Base-by-base conservation (phyloP, 2,888 invertebrate genomes). In the Neuroscelio doddi region DNA sequence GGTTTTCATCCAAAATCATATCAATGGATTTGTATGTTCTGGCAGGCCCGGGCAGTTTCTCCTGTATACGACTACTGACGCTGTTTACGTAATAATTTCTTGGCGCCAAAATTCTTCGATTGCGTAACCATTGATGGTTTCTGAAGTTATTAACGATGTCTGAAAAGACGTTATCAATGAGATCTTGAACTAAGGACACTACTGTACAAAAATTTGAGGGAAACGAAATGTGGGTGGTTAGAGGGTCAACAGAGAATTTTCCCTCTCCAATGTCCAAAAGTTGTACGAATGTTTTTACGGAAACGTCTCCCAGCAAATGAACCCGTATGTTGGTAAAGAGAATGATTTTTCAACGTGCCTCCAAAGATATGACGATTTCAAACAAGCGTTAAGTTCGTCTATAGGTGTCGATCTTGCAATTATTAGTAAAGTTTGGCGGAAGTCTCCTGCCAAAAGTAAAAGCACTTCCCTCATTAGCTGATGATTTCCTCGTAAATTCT, bases 151-250 rank as follows among this genome's bases (percentile, higher is more conserved):
- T 49, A 61, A 55, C 27, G 69, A 80, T 69, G 69, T 79, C 67
- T 69, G 80, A 76, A 58, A 79, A 82, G 27, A 78, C 71, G 39
- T 68, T 69, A 73, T 38, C 77, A 70, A 47, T 56, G 9, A 64
- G 21, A 69, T 75, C 71, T 15, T 56, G 50, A 68, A 77, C 71
- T 32, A 61, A 50, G 62, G 69, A 59, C 41, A 70, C 68, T 5
- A 77, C 75, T 45, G 79, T 76, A 52, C 78, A 80, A 45, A 82
- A 78, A 75, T 76, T 77, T 1, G 3, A n/a, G 15, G 75, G 73
- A 73, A 81, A 79, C 72, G 69, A 75, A 52, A 80, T 80, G 29
- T 76, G 78, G 36, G 17, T 49, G 5, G 5, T 32, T 39, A 59
- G 36, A 32, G 24, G 30, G 4, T 50, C 15, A 8, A 47, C 32